phyloP scores from a whole-genome alignment of 2,888 invertebrate genomes.

The Eubasilissa splendida region DNA sequence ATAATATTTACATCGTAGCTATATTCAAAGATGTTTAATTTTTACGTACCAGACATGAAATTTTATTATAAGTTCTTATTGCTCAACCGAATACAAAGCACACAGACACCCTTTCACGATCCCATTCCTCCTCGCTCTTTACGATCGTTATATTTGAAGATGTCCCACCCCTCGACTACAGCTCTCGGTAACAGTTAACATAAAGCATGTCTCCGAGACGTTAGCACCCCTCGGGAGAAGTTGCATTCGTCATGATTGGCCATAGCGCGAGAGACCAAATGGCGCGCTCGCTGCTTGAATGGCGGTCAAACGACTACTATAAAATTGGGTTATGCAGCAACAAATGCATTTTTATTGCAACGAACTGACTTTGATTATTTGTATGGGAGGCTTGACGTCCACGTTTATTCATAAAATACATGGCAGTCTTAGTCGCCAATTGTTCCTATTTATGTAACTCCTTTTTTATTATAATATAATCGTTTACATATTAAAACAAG shows the following conservation, averaged over 20 bases:
- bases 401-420: too few species aligned
- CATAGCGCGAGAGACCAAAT: constrained; percentile 48
- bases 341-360: constrained; percentile 47
- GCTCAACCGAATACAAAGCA: constrained; percentile 28
- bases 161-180: constrained; percentile 43
- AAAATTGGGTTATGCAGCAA: constrained; percentile 52
- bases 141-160: constrained; percentile 43
- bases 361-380: constrained; percentile 28
- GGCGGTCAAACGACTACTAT: constrained; percentile 48
- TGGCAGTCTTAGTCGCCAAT: too few species aligned
- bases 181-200: constrained; percentile 49
- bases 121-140: constrained; percentile 32
- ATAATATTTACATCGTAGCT: neutral
- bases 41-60: constrained; percentile 36
- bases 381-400: too few species aligned
- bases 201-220: constrained; percentile 46
- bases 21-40: constrained; percentile 32
- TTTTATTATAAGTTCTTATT: constrained; percentile 45
- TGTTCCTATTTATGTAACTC: too few species aligned
- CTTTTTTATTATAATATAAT: too few species aligned
- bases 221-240: constrained; percentile 36
- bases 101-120: neutral
- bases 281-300: constrained; percentile 53
- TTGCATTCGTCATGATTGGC: constrained; percentile 39
- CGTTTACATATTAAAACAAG: too few species aligned